Evolutionary conservation across 2,113 vertebrate species (phyloP).

Genomic region (Australoheros scitulus): DNA sequence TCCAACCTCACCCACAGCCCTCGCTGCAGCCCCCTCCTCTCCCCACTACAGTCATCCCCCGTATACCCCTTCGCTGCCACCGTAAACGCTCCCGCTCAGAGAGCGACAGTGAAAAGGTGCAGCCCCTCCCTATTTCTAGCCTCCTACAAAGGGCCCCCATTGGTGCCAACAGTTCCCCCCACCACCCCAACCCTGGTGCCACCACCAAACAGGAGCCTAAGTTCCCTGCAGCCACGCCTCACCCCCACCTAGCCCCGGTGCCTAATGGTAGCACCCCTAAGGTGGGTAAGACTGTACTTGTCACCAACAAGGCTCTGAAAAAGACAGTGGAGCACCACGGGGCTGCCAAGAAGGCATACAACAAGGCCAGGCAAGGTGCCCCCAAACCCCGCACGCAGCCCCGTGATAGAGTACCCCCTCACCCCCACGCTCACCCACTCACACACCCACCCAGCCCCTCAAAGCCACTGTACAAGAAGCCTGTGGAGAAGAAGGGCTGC

Average conservation of each 20-base stretch:
- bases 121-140: slow-evolving; percentile 93
- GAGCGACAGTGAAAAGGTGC: slow-evolving; percentile 97
- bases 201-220: slow-evolving; percentile 88
- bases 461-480: slow-evolving; percentile 97
- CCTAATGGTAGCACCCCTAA: slow-evolving; percentile 93
- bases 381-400: slow-evolving; percentile 93
- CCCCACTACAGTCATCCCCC: slow-evolving; percentile 85
- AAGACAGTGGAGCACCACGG: slow-evolving; percentile 93
- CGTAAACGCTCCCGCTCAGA: slow-evolving; percentile 96
- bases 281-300: slow-evolving; percentile 90
- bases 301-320: slow-evolving; percentile 91
- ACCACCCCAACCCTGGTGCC: slow-evolving; percentile 81
- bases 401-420: slow-evolving; percentile 88
- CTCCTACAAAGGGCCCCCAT: slow-evolving; percentile 87
- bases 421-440: slow-evolving; percentile 82
- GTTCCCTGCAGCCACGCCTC: slow-evolving; percentile 73
- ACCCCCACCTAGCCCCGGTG: slow-evolving; percentile 88
- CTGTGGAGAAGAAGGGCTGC: slow-evolving; percentile 98
- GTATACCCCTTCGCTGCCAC: slow-evolving; percentile 85
- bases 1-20: slow-evolving; percentile 60
- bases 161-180: slow-evolving; percentile 82
- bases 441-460: slow-evolving; percentile 90
- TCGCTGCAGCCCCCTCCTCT: slow-evolving; percentile 81
- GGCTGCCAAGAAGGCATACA: slow-evolving; percentile 92
- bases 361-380: slow-evolving; percentile 91